Evolutionary conservation across 2,113 vertebrate genomes (phyloP).

Genomic region (Tyto alba): DNA sequence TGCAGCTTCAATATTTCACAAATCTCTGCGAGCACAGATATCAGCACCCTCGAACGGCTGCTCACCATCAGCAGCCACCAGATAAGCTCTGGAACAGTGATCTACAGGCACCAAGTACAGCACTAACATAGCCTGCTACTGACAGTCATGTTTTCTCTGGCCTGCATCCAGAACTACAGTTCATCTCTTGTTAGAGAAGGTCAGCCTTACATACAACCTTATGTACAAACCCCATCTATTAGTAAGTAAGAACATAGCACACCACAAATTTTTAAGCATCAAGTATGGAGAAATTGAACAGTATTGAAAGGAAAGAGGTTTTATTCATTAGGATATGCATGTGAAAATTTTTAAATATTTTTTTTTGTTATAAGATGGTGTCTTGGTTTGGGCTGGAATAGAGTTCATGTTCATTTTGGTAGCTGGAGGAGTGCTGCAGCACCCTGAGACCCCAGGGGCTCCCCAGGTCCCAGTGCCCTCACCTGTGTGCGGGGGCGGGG

Average conservation of each 20-base stretch:
- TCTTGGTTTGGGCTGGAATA: no score
- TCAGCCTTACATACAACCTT: not conserved
- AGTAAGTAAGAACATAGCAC: not conserved
- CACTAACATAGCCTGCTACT: not conserved
- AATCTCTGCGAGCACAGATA: not conserved
- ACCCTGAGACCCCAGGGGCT: no score
- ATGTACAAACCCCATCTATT: not conserved
- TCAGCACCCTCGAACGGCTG: rapidly evolving
- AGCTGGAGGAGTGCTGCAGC: no score
- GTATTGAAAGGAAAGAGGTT: not conserved
- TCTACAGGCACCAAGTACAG: not conserved
- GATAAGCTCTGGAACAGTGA: not conserved
- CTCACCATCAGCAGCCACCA: not conserved
- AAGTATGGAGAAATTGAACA: not conserved
- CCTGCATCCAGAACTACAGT: not conserved
- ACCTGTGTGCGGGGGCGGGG: no score
- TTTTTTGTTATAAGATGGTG: not conserved
- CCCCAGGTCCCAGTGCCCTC: no score
- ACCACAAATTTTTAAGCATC: not conserved
- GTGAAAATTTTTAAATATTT: no score
- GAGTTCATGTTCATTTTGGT: no score
- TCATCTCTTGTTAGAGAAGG: not conserved
- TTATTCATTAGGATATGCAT: not conserved
- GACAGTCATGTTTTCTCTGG: not conserved
- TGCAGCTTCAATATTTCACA: not conserved